phyloP scores from a whole-genome alignment of 2,888 invertebrate genomes.

The Eupithecia subfuscata region DNA sequence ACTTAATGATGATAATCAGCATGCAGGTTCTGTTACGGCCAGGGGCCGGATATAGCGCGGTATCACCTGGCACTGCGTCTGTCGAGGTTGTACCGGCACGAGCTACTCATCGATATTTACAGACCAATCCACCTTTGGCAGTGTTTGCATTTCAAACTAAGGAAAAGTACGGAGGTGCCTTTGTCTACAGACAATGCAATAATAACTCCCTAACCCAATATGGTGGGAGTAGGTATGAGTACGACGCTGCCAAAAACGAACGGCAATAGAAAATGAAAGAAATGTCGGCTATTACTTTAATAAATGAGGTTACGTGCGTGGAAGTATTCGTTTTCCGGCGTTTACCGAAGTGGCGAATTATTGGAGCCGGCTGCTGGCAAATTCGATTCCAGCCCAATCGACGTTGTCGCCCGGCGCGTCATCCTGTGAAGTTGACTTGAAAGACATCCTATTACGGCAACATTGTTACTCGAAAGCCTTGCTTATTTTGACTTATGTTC shows the following conservation, averaged over 20 bases:
- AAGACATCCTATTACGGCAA: slow-evolving; percentile 4
- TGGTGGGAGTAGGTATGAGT: neutral
- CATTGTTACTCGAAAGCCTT: slow-evolving; percentile 1
- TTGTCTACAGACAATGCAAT: slow-evolving; percentile 41
- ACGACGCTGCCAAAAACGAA: slow-evolving; percentile 33
- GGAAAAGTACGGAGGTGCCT: slow-evolving; percentile 52
- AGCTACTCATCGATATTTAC: slow-evolving; percentile 55
- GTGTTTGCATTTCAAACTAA: slow-evolving; percentile 61
- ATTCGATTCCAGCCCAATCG: slow-evolving; percentile 54
- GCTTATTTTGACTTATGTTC: neutral
- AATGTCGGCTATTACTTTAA: slow-evolving; percentile 44
- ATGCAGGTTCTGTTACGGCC: slow-evolving; percentile 54
- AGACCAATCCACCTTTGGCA: slow-evolving; percentile 56
- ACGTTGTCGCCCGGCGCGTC: slow-evolving; percentile 33
- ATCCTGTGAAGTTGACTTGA: neutral
- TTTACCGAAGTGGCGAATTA: slow-evolving; percentile 50
- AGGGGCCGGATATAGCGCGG: slow-evolving; percentile 53
- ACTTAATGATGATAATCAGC: slow-evolving; percentile 64
- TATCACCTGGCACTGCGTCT: slow-evolving; percentile 30
- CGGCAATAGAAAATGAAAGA: slow-evolving; percentile 37
- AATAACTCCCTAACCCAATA: slow-evolving; percentile 28
- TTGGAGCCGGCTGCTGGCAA: slow-evolving; percentile 52
- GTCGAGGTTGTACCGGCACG: slow-evolving; percentile 43
- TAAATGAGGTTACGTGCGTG: slow-evolving; percentile 47
- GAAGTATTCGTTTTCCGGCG: slow-evolving; percentile 48